Percentiles rank a stretch among this genome's conserved stretches.
These are phyloP conservation scores for Siniperca chuatsi DNA, from an alignment of 2,113 vertebrate species.

Conservation along the genomic window DNA sequence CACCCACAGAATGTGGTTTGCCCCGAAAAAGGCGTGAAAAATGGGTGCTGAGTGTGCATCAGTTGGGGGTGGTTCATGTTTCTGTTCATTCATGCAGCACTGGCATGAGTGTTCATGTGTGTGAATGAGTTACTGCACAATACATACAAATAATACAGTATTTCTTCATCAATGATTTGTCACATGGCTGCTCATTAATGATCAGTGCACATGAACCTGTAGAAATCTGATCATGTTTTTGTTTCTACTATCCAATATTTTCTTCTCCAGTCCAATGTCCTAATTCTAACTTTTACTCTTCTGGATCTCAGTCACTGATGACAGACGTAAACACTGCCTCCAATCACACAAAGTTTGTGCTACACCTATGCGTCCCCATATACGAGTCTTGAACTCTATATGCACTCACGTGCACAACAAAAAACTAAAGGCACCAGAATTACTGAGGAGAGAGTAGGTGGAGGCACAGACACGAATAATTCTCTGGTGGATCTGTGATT, in stretches of 20 bases:
- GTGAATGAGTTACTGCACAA: not conserved
- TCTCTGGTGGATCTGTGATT: not conserved
- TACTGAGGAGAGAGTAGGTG: not conserved
- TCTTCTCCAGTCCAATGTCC: not conserved
- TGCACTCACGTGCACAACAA: too few species aligned
- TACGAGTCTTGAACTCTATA: too few species aligned
- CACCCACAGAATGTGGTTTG: conserved; percentile 8
- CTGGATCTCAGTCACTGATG: too few species aligned
- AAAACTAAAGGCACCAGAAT: too few species aligned
- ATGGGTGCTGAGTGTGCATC: not conserved
- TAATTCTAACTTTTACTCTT: not conserved
- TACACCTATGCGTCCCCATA: too few species aligned
- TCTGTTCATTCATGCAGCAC: not conserved
- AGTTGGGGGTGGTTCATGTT: not conserved
- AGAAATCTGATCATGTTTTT: not conserved
- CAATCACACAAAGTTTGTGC: too few species aligned
- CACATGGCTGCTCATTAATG: not conserved
- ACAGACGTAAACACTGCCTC: too few species aligned
- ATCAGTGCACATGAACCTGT: not conserved
- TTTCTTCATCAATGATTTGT: not conserved
- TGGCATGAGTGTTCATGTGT: not conserved
- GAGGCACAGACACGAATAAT: not conserved
- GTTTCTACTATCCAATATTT: not conserved
- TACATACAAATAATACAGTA: not conserved
- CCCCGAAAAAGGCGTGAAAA: conserved; percentile 14